phyloP scores from a whole-genome alignment of 2,888 invertebrate species.

The Nudaria mundana region DNA sequence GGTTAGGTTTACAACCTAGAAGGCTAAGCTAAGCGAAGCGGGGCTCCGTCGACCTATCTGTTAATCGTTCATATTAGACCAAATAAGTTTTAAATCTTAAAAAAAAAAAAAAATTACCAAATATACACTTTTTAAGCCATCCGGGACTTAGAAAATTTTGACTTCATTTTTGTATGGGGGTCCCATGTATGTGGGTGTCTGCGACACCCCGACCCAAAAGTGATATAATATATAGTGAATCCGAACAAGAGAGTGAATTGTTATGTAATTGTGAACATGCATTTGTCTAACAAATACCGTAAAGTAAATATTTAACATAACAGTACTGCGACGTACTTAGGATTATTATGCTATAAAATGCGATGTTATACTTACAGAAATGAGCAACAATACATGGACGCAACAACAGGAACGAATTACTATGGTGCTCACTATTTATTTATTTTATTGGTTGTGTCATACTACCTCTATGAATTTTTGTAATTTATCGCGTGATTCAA shows the following conservation, averaged over 20 bases:
- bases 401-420: constrained; percentile 48
- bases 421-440: constrained; percentile 42
- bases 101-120: too few species aligned
- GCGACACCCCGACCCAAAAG: background rate
- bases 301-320: background rate
- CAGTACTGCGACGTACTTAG: background rate
- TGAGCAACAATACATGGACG: constrained; percentile 81
- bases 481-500: constrained; percentile 39
- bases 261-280: constrained; percentile 5
- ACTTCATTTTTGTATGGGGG: too few species aligned
- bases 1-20: too few species aligned
- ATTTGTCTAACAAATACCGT: background rate
- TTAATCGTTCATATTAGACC: too few species aligned
- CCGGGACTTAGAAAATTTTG: too few species aligned
- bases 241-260: constrained; percentile 3
- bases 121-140: too few species aligned
- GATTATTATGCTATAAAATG: background rate
- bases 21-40: too few species aligned
- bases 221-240: background rate
- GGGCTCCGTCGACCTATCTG: too few species aligned
- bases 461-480: constrained; percentile 38
- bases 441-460: constrained; percentile 41
- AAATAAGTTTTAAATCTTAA: too few species aligned
- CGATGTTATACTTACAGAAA: constrained; percentile 71
- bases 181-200: too few species aligned